Percentiles rank a stretch among this genome's conserved stretches.
phyloP scores from a whole-genome alignment of 2,113 vertebrate genomes.

The Rhynchomys soricoides region DNA sequence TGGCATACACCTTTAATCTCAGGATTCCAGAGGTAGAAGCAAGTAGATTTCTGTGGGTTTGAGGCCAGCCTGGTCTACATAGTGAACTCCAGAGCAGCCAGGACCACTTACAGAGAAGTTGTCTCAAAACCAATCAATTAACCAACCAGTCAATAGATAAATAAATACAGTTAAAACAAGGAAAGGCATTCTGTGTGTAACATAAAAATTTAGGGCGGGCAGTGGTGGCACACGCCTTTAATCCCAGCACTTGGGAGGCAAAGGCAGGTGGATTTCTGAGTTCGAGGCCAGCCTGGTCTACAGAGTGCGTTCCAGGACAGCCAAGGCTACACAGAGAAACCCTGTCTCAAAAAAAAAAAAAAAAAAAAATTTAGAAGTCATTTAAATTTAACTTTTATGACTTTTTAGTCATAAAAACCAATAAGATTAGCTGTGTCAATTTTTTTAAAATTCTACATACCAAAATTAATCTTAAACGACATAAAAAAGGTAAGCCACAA shows the following conservation, averaged over 20 bases:
- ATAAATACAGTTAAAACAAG: slow-evolving; percentile 10
- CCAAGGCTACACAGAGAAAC: no score
- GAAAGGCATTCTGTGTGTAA: background rate
- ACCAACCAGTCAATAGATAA: background rate
- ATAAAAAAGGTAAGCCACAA: background rate
- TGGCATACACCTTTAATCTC: background rate
- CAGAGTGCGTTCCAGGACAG: no score
- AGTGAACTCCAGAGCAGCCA: background rate
- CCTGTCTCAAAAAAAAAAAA: slow-evolving; percentile 50
- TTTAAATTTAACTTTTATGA: no score
- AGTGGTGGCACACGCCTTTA: no score
- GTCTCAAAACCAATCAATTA: background rate
- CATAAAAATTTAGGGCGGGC: background rate
- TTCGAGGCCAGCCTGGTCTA: no score
- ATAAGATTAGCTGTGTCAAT: slow-evolving; percentile 6
- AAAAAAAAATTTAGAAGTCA: slow-evolving; percentile 1
- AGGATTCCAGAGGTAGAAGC: background rate
- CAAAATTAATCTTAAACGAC: slow-evolving; percentile 24
- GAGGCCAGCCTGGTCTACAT: background rate
- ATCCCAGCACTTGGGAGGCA: no score
- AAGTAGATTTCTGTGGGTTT: no score
- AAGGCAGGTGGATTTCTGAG: no score
- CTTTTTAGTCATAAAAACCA: no score
- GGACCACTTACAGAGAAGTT: background rate
- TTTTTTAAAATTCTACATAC: background rate